A percentile compares a stretch with the other conserved stretches of the same genome.
Conservation (phyloP, 2,797 vertebrate species). For the Picus viridis region DNA sequence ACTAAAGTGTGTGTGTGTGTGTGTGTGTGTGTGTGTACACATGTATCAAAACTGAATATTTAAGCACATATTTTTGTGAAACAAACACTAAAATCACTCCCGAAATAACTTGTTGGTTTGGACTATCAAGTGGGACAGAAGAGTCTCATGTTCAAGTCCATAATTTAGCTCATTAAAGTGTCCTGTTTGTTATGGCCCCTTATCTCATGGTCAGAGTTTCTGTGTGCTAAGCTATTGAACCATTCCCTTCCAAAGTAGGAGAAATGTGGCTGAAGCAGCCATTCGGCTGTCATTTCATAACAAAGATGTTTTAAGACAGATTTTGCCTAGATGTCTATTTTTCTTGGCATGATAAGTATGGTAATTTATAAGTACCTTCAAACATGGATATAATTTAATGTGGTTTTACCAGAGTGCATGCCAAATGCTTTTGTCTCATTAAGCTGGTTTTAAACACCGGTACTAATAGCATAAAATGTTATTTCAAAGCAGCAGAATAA, state of each 20-base stretch:
- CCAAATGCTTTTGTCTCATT: slow-evolving; percentile 9
- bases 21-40: neutral
- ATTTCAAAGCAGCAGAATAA: slow-evolving; percentile 26
- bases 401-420: neutral
- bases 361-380: slow-evolving; percentile 6
- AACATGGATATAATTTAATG: neutral
- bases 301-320: neutral
- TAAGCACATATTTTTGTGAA: neutral
- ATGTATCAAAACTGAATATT: neutral
- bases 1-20: neutral
- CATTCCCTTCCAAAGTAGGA: neutral
- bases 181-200: neutral
- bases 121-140: neutral
- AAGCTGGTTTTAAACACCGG: slow-evolving; percentile 15
- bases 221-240: neutral
- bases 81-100: neutral
- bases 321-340: slow-evolving; percentile 8
- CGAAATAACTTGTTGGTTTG: neutral
- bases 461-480: slow-evolving; percentile 3
- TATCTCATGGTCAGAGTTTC: neutral
- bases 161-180: neutral
- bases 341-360: neutral
- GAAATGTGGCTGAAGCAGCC: neutral
- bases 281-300: neutral
- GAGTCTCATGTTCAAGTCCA: neutral